phyloP scores from a whole-genome alignment of 2,797 vertebrate species.

The Champsocephalus esox region DNA sequence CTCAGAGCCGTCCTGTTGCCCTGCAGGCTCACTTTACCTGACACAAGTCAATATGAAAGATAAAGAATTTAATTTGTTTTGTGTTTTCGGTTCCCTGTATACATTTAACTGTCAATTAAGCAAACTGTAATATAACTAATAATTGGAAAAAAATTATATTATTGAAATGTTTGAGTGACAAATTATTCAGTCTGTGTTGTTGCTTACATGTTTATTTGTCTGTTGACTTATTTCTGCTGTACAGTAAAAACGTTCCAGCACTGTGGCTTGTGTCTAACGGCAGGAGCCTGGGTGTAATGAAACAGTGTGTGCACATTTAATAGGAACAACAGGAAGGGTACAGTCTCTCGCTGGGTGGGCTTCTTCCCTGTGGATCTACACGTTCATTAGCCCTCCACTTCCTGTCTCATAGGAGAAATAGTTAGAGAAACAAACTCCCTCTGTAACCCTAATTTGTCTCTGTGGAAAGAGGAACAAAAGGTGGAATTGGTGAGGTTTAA shows the following conservation, averaged over 20 bases:
- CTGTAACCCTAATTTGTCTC: slow-evolving; percentile 12
- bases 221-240: not conserved
- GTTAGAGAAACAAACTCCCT: slow-evolving; percentile 22
- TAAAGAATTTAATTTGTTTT: too few relatives aligned
- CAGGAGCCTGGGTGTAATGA: slow-evolving; percentile 4
- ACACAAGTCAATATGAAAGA: not conserved
- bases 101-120: too few relatives aligned
- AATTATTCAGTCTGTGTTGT: too few relatives aligned
- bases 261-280: not conserved
- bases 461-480: slow-evolving; percentile 4
- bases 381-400: slow-evolving; percentile 37
- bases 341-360: slow-evolving; percentile 25
- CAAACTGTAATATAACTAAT: too few relatives aligned
- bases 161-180: too few relatives aligned
- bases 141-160: too few relatives aligned
- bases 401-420: slow-evolving; percentile 22
- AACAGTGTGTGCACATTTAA: slow-evolving; percentile 13
- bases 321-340: slow-evolving; percentile 46
- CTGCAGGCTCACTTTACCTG: slow-evolving; percentile 74
- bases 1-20: slow-evolving; percentile 78
- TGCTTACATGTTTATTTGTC: not conserved
- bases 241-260: not conserved
- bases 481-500: not conserved
- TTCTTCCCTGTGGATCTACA: slow-evolving; percentile 23
- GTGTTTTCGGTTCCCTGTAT: too few relatives aligned